Evolutionary conservation across 30 jellyfish, hydroid and myxozoan genomes (phyloP), one percentile per base, ranked within the genome.

Genomic region (Aurelia coerulea): DNA sequence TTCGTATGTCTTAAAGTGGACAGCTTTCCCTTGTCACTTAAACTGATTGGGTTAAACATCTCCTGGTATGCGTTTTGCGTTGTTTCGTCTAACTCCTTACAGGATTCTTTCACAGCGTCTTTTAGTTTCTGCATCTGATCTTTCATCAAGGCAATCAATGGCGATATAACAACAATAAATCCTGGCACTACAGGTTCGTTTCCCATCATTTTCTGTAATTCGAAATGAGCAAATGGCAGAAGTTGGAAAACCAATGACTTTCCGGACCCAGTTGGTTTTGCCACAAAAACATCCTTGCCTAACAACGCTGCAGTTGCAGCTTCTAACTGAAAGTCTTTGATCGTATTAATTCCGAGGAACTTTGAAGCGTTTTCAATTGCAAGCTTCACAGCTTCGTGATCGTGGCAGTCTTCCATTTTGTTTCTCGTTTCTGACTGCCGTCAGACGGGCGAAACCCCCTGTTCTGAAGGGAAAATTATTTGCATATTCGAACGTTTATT

Each of bases 251-350:
- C 85, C 76, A 74, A 46, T 33, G 72, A 74, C 80, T 70, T 70
- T 70, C 80, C 85, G 73, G 85, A 74, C 85, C 85, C 85, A 74
- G 85, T 74, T 74, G 85, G 85, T 74, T 74, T 74, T 51, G 85
- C 85, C 85, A 74, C 70, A 74, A 74, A 58, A 74, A 74, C 50
- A 51, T 74, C 85, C 85, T 58, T 74, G 53, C 85, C 85, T 50
- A 74, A 74, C 3, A 74, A 70, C 80, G 80, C 80, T 70, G 80
- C 80, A 70, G 80, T 70, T 70, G 80, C 63, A 70, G 80, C 80
- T 70, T 70, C 80, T 65, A 70, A 70, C 80, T 70, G 80, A 70
- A 74, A 74, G 85, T 52, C 42, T 58, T 74, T 41, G 78, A 74
- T 41, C 39, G 73, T 12, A 1, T 74, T 41, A 74, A 74, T 74